Base-by-base conservation (phyloP, 2,113 vertebrate genomes). In the Notothenia rossii region DNA sequence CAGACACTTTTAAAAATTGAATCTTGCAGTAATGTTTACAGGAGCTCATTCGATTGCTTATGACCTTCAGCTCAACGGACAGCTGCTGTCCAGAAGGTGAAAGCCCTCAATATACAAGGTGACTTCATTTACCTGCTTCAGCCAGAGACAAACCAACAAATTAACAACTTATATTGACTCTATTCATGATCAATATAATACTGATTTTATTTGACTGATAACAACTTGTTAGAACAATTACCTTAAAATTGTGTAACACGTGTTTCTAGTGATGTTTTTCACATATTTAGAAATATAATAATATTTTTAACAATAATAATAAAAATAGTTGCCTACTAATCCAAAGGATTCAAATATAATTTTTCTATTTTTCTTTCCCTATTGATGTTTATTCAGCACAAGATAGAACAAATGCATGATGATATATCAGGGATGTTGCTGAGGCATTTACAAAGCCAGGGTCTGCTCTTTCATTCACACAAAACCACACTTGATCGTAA, bases 71-170 rank as follows among this genome's bases (percentile, higher is more conserved):
- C 43, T 82, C 22, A 49, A 25, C 0, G 5, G 61, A 60, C 65
- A 75, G 68, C 75, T 84, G 86, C 25, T 65, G 70, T 76, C 25
- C 49, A 70, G 56, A 69, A 75, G 29, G 62, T 14, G 68, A 29
- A 70, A 64, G 60, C 33, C 66, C 56, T 0, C 48, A 72, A 51
- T 46, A 33, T n/a, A 55, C 72, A 75, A 72, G 79, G 59, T 58
- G 75, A 66, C 67, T 72, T 58, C 5, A 40, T 67, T 62, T 45
- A 36, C 10, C 54, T 58, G 64, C 48, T 50, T 67, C 64, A 25
- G 25, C 13, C n/a, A 72, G 56, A 70, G 2, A 68, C 17, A 72
- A 29, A 62, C 50, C 46, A 62, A 54, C 61, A 22, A 36, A 69
- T 22, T n/a, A 29, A 51, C 5, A 60, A 10, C 17, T 10, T 20